These are phyloP conservation scores for Hormaphis cornu DNA, from an alignment of 1,140 invertebrate genomes.

Conservation along the genomic window DNA sequence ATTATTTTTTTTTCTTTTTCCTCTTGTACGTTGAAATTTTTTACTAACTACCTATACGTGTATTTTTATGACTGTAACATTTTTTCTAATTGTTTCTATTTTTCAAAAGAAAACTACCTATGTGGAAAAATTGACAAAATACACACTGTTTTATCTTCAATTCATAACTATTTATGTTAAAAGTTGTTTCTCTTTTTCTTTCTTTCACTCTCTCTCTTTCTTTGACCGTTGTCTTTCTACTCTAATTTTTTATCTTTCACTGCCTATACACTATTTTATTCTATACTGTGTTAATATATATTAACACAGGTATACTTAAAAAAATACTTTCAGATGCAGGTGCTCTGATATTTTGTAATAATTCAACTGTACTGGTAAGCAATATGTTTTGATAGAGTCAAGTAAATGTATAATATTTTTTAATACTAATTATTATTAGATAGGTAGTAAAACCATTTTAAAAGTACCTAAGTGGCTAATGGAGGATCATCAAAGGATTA, in stretches of 20 bases:
- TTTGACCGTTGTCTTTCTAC: neutral
- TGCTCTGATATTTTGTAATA: no score
- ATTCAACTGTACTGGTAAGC: no score
- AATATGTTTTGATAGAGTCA: no score
- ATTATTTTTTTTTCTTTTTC: neutral
- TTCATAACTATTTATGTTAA: neutral
- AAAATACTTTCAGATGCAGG: no score
- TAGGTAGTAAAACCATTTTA: no score
- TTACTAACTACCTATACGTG: neutral
- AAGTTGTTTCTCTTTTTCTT: neutral
- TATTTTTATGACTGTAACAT: slow-evolving; percentile 29
- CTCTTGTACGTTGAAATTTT: neutral
- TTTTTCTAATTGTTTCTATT: slow-evolving; percentile 28
- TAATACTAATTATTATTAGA: no score
- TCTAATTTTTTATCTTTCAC: neutral
- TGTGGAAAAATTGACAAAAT: slow-evolving; percentile 12
- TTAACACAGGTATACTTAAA: no score
- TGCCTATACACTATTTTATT: no score
- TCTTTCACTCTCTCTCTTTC: neutral
- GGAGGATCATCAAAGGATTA: no score
- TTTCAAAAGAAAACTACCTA: neutral
- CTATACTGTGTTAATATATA: no score
- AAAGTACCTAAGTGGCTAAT: no score
- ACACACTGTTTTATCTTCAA: slow-evolving; percentile 31
- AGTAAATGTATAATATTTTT: no score